Conservation (phyloP, 2,797 vertebrate genomes). For the Champsocephalus gunnari region DNA sequence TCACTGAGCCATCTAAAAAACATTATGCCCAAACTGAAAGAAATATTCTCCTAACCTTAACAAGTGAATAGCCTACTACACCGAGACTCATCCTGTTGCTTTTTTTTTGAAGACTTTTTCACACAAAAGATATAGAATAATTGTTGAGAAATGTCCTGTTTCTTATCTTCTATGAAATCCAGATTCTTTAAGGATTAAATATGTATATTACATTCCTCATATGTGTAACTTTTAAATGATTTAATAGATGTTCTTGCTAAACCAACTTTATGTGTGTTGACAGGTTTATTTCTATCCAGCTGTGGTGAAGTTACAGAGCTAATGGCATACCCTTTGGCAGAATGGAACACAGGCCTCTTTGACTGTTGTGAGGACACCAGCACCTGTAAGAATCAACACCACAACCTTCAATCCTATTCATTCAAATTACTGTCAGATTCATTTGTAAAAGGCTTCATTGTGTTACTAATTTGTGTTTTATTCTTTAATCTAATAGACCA, state of each 20-base stretch:
- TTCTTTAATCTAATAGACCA: background rate
- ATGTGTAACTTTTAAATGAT: too few relatives aligned
- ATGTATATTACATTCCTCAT: background rate
- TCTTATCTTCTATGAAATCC: too few relatives aligned
- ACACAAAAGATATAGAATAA: too few relatives aligned
- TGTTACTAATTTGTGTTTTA: background rate
- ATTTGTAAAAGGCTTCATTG: background rate
- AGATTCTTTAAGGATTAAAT: background rate
- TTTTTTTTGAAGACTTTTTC: too few relatives aligned
- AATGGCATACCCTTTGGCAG: constrained; percentile 18
- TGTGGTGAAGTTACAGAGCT: background rate
- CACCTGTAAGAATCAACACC: constrained; percentile 55
- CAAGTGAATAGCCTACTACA: too few relatives aligned
- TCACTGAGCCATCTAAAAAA: too few relatives aligned
- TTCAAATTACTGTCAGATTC: background rate
- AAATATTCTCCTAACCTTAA: too few relatives aligned
- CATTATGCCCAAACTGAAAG: too few relatives aligned
- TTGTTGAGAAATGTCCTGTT: too few relatives aligned
- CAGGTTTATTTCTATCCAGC: constrained; percentile 1
- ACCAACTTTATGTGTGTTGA: background rate
- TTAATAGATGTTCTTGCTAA: background rate
- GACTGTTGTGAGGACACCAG: constrained; percentile 51
- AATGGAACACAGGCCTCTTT: constrained; percentile 60
- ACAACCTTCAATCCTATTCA: background rate
- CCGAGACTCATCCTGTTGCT: too few relatives aligned